A percentile compares a stretch with the other conserved stretches of the same genome.
Evolutionary conservation across 2,113 vertebrate species (phyloP).

Genomic region (Zosterops hypoxanthus): DNA sequence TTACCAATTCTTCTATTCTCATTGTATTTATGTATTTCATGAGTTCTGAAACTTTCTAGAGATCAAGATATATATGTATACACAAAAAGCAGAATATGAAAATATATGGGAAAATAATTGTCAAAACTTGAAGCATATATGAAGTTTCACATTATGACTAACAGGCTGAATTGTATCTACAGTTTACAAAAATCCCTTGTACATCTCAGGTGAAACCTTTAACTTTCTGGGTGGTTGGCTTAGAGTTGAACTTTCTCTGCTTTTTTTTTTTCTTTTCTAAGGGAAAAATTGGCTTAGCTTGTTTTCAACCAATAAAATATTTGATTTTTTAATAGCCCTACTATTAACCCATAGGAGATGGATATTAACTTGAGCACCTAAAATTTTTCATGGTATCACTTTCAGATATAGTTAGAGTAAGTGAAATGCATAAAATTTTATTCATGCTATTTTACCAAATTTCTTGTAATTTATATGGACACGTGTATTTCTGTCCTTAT

Average conservation of each 20-base stretch:
- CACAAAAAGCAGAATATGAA: neutral
- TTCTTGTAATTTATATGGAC: neutral
- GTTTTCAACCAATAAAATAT: neutral
- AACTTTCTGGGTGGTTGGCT: neutral
- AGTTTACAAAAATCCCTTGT: neutral
- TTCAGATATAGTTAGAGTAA: neutral
- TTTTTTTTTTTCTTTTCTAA: neutral
- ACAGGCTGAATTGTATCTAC: neutral
- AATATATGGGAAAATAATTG: neutral
- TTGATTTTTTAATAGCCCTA: neutral
- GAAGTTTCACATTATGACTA: neutral
- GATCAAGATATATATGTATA: neutral
- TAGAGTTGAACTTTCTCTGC: neutral
- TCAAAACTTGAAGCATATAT: neutral
- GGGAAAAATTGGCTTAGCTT: neutral
- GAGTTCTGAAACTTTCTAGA: neutral
- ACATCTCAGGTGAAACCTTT: neutral
- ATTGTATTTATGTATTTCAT: neutral
- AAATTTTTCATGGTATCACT: neutral
- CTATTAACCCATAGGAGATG: neutral
- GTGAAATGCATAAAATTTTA: neutral
- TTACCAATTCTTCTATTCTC: neutral
- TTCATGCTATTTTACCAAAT: neutral
- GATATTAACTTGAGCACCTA: neutral
- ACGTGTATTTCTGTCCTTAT: rapidly evolving